Percentiles rank a stretch among this genome's conserved stretches.
Evolutionary conservation across 2,888 invertebrate species (phyloP).

Genomic region (Drosophila mercatorum): DNA sequence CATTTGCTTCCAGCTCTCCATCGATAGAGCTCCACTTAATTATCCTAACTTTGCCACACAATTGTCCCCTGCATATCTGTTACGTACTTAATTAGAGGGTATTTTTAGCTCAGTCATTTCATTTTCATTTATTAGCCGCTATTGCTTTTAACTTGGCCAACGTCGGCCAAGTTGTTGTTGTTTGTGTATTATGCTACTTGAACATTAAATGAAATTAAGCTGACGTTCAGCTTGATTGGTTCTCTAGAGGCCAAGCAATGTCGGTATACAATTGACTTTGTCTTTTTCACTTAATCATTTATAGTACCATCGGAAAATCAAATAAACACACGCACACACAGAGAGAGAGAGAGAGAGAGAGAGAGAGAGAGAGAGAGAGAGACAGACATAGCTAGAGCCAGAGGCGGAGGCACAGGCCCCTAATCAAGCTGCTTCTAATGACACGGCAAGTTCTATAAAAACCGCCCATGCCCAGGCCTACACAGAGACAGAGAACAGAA

Average conservation of each 20-base stretch:
- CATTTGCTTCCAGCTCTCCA: not conserved
- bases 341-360: not conserved
- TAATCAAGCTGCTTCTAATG: conserved; percentile 67
- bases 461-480: conserved; percentile 7
- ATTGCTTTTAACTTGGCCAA: conserved; percentile 20
- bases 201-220: conserved; percentile 75
- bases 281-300: conserved; percentile 72
- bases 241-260: conserved; percentile 70
- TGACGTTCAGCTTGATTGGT: conserved; percentile 76
- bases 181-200: conserved; percentile 68
- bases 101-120: conserved; percentile 18
- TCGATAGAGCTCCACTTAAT: not conserved
- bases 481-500: conserved; percentile 22
- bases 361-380: not conserved
- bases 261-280: conserved; percentile 70
- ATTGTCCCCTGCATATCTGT: not conserved
- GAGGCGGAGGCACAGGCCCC: conserved; percentile 21
- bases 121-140: conserved; percentile 2
- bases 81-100: conserved; percentile 26
- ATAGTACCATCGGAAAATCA: conserved; percentile 55
- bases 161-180: conserved; percentile 31
- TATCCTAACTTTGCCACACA: no score
- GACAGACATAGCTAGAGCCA: not conserved
- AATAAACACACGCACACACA: conserved; percentile 27
- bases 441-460: conserved; percentile 67